Evolutionary conservation across 35 echinoderm and acorn worm genomes (phyloP).

Genomic region (Chiridota heheva): DNA sequence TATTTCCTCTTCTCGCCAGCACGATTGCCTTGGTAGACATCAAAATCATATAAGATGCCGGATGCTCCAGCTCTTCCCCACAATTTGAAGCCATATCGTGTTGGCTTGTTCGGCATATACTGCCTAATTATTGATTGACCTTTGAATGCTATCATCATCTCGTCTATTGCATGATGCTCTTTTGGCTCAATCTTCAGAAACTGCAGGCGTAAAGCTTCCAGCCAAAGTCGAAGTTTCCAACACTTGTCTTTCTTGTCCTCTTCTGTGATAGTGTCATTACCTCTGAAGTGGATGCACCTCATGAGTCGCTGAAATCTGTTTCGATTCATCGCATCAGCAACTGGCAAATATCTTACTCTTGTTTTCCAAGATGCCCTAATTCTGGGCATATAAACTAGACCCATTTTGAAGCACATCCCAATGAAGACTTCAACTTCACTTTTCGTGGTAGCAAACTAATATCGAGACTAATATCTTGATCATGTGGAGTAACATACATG

Average conservation of each 20-base stretch:
- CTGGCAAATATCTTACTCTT: not conserved
- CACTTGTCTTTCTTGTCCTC: not conserved
- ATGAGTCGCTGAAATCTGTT: constrained; percentile 1
- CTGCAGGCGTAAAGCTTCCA: not conserved
- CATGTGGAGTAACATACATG: too few relatives aligned
- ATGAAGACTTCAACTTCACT: too few relatives aligned
- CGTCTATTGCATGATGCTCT: not conserved
- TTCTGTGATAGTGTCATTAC: not conserved
- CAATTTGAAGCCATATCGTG: constrained; percentile 23
- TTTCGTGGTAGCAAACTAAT: too few relatives aligned
- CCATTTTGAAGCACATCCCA: constrained; percentile 20
- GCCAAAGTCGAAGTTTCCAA: not conserved
- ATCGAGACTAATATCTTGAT: too few relatives aligned
- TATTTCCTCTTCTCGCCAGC: not conserved
- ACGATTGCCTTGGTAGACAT: constrained; percentile 16
- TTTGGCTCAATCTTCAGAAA: not conserved
- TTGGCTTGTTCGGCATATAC: not conserved
- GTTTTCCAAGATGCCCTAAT: constrained; percentile 8
- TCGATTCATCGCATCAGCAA: constrained; percentile 18
- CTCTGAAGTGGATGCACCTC: not conserved
- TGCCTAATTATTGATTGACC: too few relatives aligned
- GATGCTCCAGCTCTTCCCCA: constrained; percentile 5
- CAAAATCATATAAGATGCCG: constrained; percentile 19
- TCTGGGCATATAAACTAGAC: constrained; percentile 21
- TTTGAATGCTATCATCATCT: too few relatives aligned